Conservation (phyloP, 2,113 vertebrate species). For the Phocoena sinus region DNA sequence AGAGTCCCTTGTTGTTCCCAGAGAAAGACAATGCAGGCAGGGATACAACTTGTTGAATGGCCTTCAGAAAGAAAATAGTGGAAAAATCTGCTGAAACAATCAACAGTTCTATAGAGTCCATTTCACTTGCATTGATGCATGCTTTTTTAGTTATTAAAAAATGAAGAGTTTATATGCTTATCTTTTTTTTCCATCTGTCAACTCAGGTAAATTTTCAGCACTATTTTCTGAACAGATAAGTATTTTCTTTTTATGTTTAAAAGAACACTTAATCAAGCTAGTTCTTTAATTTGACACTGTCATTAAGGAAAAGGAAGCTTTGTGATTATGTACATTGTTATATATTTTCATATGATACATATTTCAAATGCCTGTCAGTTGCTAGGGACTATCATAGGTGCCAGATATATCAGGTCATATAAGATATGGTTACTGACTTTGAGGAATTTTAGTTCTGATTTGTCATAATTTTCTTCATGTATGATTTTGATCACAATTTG, state of each 20-base stretch:
- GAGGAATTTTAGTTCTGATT: neutral
- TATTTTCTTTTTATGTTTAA: neutral
- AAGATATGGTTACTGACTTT: neutral
- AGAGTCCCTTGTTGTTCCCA: slow-evolving; percentile 37
- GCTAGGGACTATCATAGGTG: neutral
- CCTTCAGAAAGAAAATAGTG: neutral
- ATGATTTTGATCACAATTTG: neutral
- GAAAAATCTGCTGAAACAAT: neutral
- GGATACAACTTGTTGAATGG: neutral
- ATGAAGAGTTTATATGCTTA: neutral
- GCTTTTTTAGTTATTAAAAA: neutral
- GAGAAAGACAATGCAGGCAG: neutral
- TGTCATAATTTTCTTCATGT: neutral
- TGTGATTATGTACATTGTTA: neutral
- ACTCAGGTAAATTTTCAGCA: neutral
- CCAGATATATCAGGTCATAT: neutral
- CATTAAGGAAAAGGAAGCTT: neutral
- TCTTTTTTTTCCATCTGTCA: neutral
- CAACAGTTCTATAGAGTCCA: neutral
- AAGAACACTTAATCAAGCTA: neutral
- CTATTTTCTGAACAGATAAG: neutral
- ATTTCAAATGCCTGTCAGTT: neutral
- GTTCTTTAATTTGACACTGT: neutral
- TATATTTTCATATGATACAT: neutral
- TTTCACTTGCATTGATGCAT: neutral